Evolutionary conservation across 2,888 invertebrate species (phyloP).

Genomic region (Agonum fuliginosum): DNA sequence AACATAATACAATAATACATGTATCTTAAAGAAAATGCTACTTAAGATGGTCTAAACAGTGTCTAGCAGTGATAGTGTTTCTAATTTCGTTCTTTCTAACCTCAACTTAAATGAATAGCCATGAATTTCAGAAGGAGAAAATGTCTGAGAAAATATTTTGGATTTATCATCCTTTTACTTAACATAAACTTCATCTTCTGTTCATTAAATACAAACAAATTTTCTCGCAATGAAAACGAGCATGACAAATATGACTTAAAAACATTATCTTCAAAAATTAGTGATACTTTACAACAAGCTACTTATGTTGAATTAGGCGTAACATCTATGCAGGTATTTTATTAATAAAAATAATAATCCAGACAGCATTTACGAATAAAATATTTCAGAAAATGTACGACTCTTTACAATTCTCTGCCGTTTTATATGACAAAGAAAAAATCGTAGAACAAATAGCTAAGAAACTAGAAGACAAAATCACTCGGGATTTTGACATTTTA

Average conservation of each 20-base stretch:
- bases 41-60: neutral
- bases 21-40: neutral
- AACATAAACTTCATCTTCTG: conserved; percentile 50
- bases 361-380: neutral
- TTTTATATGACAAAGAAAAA: conserved; percentile 66
- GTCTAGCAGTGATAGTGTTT: neutral
- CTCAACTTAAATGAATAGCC: conserved; percentile 10
- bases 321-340: conserved; percentile 49
- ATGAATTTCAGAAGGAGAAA: conserved; percentile 51
- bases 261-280: conserved; percentile 47
- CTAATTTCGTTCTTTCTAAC: neutral
- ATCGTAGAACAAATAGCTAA: conserved; percentile 67
- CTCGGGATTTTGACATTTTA: conserved; percentile 68
- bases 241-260: conserved; percentile 53
- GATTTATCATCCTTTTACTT: conserved; percentile 46
- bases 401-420: conserved; percentile 68
- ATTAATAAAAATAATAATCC: neutral
- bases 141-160: conserved; percentile 41
- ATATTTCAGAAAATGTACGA: conserved; percentile 69
- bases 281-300: conserved; percentile 36
- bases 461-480: conserved; percentile 68
- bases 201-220: conserved; percentile 27
- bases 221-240: conserved; percentile 28
- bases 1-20: neutral
- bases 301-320: conserved; percentile 48